Conservation (phyloP, 2,797 vertebrate genomes). For the Siniperca scherzeri region DNA sequence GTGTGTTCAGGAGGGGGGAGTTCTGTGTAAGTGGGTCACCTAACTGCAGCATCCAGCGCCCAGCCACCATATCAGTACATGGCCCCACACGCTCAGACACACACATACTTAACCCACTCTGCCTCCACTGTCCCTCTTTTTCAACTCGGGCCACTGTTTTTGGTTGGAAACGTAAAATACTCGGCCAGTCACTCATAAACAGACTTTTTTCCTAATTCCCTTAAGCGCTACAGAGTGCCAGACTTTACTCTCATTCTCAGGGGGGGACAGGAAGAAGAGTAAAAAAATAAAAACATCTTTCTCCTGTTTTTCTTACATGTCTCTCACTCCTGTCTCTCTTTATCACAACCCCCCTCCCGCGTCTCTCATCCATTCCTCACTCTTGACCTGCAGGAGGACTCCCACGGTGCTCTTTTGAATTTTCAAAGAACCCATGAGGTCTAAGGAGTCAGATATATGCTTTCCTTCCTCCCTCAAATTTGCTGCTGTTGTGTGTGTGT, state of each 20-base stretch:
- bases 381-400: slow-evolving; percentile 68
- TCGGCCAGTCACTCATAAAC: slow-evolving; percentile 23
- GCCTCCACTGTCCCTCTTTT: slow-evolving; percentile 28
- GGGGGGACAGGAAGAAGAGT: not conserved
- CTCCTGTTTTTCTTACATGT: slow-evolving; percentile 24
- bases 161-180: slow-evolving; percentile 57
- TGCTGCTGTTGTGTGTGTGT: slow-evolving; percentile 17
- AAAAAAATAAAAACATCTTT: slow-evolving; percentile 22
- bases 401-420: slow-evolving; percentile 72
- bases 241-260: slow-evolving; percentile 37
- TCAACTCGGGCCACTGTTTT: slow-evolving; percentile 44
- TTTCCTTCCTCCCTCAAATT: slow-evolving; percentile 33
- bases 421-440: slow-evolving; percentile 69
- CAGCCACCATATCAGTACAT: slow-evolving; percentile 68
- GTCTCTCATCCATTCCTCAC: slow-evolving; percentile 38
- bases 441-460: slow-evolving; percentile 55
- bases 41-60: slow-evolving; percentile 76
- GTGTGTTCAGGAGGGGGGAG: slow-evolving; percentile 50
- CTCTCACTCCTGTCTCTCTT: not conserved
- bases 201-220: slow-evolving; percentile 13
- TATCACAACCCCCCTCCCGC: not conserved
- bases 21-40: slow-evolving; percentile 85
- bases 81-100: slow-evolving; percentile 58
- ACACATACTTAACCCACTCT: slow-evolving; percentile 48
- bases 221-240: slow-evolving; percentile 38